A percentile compares a stretch with the other conserved stretches of the same genome.
Conservation (phyloP, 2,797 vertebrate genomes). For the Amblyraja radiata region DNA sequence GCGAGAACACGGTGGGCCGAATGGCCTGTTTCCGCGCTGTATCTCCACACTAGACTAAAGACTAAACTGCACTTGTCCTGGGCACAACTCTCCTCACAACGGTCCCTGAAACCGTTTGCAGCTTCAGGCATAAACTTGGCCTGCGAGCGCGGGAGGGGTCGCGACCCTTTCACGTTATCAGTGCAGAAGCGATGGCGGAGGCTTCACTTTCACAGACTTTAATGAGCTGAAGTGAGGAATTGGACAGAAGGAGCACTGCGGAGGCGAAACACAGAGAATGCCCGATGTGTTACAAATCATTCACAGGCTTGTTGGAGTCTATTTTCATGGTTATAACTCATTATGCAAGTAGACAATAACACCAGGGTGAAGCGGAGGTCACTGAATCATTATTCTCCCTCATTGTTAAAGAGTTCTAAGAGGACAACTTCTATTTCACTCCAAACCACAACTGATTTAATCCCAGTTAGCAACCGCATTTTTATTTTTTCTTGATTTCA, state of each 20-base stretch:
- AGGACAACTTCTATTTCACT: slow-evolving; percentile 1
- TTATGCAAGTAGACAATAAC: slow-evolving; percentile 30
- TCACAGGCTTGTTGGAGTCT: slow-evolving; percentile 8
- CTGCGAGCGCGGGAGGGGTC: background rate
- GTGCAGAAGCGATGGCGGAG: background rate
- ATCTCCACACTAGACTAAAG: too few species aligned
- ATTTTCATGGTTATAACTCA: slow-evolving; percentile 32
- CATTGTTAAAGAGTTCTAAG: background rate
- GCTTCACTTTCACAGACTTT: slow-evolving; percentile 20
- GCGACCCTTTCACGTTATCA: background rate
- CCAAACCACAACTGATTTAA: background rate
- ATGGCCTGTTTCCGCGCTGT: too few species aligned
- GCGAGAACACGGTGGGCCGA: too few species aligned
- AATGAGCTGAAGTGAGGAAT: slow-evolving; percentile 28
- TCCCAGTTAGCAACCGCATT: background rate
- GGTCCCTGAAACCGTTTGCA: background rate
- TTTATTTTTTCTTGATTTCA: background rate
- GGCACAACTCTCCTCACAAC: background rate
- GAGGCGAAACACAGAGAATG: background rate
- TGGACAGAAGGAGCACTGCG: background rate
- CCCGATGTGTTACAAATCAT: slow-evolving; percentile 29
- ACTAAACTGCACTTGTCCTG: background rate
- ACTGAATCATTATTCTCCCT: background rate
- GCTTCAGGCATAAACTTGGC: slow-evolving; percentile 21
- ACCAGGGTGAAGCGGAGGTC: slow-evolving; percentile 20